phyloP scores from a whole-genome alignment of 2,797 vertebrate species.

The Pseudochirops corinnae region DNA sequence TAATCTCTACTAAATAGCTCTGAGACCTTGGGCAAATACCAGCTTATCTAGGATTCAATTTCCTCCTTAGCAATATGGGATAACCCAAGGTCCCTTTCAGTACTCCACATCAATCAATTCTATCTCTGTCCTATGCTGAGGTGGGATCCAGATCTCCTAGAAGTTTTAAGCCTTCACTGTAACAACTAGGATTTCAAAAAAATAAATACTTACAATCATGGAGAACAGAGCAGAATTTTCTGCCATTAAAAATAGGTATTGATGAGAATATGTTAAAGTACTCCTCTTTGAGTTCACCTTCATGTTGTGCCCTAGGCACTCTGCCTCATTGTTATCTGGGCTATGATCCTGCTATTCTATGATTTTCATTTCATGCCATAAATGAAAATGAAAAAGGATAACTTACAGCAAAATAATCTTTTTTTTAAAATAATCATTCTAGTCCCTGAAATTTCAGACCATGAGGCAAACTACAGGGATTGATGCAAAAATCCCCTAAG shows the following conservation, averaged over 20 bases:
- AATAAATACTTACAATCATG: not conserved
- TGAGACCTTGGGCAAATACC: not conserved
- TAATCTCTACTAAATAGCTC: not conserved
- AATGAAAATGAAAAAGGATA: not conserved
- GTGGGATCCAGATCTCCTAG: not conserved
- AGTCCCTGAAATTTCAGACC: not conserved
- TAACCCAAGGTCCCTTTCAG: not conserved
- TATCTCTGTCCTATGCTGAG: not conserved
- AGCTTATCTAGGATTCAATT: not conserved
- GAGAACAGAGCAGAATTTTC: not conserved
- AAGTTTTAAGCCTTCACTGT: not conserved
- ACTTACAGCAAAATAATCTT: not conserved
- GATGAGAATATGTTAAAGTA: not conserved
- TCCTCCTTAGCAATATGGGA: not conserved
- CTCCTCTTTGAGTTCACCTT: not conserved
- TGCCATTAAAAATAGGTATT: not conserved
- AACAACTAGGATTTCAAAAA: not conserved
- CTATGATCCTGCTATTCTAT: not conserved
- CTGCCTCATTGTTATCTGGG: not conserved
- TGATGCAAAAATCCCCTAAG: not conserved
- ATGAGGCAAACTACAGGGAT: not conserved
- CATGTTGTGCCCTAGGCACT: not conserved
- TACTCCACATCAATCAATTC: not conserved
- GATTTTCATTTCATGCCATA: not conserved
- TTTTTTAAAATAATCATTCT: not conserved